Base-by-base conservation (phyloP, 1,140 invertebrate species). In the Pararge aegeria region DNA sequence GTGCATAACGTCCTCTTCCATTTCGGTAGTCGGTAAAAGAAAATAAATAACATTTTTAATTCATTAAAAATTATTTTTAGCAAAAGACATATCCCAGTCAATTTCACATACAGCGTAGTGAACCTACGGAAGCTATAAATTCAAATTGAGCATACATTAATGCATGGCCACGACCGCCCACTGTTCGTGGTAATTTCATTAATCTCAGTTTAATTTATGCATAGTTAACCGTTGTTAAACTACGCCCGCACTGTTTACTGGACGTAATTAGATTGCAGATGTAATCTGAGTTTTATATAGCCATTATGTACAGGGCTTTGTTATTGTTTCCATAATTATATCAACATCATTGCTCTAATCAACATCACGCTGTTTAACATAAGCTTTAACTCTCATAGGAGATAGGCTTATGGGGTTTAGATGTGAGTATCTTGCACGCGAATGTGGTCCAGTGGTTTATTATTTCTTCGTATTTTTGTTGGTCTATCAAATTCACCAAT, bases 171-270 rank as follows among this genome's bases (percentile, higher is more conserved):
- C 64, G 75, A 30, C 60, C 40, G 24, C 37, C 34, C 50, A 63
- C 62, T 67, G 57, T 59, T 61, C 52, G 68, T 51, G 64, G 69
- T 77, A 73, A 79, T 81, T 73, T 73, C 66, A 81, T 81, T 79
- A 81, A 81, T 79, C 78, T 69, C 52, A 64, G 64, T 73, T 69
- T 64, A 78, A 81, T 79, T 79, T 77, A 79, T 79, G 72, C 69
- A 72, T 71, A 70, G 75, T 78, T 78, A 77, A 71, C 59, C 54
- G 57, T 57, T 61, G 64, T 50, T 66, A 61, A 65, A 68, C 63
- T 67, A 59, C 50, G 51, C 40, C 40, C 19, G 53, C 50, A 61
- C 51, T 73, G 66, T 63, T 66, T 64, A 58, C 55, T 46, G 42
- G 55, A 46, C 52, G 44, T 66, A 69, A 69, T 69, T 69, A 63